These are phyloP conservation scores for Metopia argyrocephala DNA, from an alignment of 2,888 invertebrate species.

Conservation along the genomic window DNA sequence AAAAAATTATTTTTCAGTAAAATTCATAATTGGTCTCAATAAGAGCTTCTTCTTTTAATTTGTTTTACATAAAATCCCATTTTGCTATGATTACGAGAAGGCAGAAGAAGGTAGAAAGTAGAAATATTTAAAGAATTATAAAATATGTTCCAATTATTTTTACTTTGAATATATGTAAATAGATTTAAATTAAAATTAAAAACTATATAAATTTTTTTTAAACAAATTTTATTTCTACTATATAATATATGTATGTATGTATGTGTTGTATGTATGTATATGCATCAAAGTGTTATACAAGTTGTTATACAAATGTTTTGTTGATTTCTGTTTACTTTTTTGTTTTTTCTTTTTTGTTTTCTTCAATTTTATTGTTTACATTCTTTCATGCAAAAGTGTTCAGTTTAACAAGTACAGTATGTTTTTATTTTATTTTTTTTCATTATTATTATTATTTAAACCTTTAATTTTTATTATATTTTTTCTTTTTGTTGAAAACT, in stretches of 20 bases:
- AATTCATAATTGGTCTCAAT: too few relatives aligned
- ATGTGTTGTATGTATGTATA: not conserved
- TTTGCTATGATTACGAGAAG: too few relatives aligned
- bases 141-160: too few relatives aligned
- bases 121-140: too few relatives aligned
- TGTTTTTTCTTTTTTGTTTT: conserved; percentile 9
- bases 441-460: conserved; percentile 9
- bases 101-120: too few relatives aligned
- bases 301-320: conserved; percentile 19
- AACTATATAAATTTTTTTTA: not conserved
- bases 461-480: conserved; percentile 4
- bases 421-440: conserved; percentile 27
- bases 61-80: too few relatives aligned
- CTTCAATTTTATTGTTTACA: conserved; percentile 35
- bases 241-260: too few relatives aligned
- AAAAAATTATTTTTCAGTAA: too few relatives aligned
- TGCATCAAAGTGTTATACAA: conserved; percentile 26
- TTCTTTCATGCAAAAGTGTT: conserved; percentile 50
- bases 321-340: not conserved
- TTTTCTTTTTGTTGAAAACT: conserved; percentile 24
- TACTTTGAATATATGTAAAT: not conserved
- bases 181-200: not conserved
- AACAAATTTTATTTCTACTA: not conserved
- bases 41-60: too few relatives aligned
- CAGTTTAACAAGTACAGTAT: conserved; percentile 57